These are phyloP conservation scores for Marronus borbonicus DNA, from an alignment of 2,888 invertebrate species.

Conservation along the genomic window DNA sequence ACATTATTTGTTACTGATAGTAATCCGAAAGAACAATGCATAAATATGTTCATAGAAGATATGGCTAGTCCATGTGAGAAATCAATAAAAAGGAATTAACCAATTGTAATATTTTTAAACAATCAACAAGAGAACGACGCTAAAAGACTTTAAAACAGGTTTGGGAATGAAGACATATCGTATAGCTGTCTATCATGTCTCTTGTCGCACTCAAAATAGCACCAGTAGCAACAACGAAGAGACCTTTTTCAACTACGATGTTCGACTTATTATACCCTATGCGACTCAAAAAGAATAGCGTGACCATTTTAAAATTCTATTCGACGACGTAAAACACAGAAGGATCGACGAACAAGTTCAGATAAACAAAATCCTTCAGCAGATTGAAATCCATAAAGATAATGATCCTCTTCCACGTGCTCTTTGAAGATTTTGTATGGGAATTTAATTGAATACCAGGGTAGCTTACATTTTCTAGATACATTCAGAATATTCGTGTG, in stretches of 20 bases:
- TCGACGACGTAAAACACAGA: slow-evolving; percentile 84
- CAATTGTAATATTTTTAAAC: slow-evolving; percentile 42
- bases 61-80: background rate
- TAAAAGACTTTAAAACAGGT: slow-evolving; percentile 65
- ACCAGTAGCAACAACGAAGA: no score
- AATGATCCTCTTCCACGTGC: slow-evolving; percentile 70
- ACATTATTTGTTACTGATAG: background rate
- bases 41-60: slow-evolving; percentile 26
- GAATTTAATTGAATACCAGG: slow-evolving; percentile 66
- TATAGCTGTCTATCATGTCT: slow-evolving; percentile 79
- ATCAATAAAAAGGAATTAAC: slow-evolving; percentile 33
- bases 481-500: slow-evolving; percentile 59
- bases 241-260: slow-evolving; percentile 67
- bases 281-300: slow-evolving; percentile 78
- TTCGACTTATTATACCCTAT: slow-evolving; percentile 78
- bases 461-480: slow-evolving; percentile 66
- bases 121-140: slow-evolving; percentile 31
- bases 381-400: slow-evolving; percentile 81
- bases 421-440: slow-evolving; percentile 63
- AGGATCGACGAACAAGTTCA: slow-evolving; percentile 81
- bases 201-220: slow-evolving; percentile 77
- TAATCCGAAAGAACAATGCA: slow-evolving; percentile 9
- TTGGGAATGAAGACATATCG: slow-evolving; percentile 81
- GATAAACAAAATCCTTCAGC: slow-evolving; percentile 80
- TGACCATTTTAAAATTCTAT: slow-evolving; percentile 83